phyloP scores from a whole-genome alignment of 2,888 invertebrate species.

The Hyposoter dolosus region DNA sequence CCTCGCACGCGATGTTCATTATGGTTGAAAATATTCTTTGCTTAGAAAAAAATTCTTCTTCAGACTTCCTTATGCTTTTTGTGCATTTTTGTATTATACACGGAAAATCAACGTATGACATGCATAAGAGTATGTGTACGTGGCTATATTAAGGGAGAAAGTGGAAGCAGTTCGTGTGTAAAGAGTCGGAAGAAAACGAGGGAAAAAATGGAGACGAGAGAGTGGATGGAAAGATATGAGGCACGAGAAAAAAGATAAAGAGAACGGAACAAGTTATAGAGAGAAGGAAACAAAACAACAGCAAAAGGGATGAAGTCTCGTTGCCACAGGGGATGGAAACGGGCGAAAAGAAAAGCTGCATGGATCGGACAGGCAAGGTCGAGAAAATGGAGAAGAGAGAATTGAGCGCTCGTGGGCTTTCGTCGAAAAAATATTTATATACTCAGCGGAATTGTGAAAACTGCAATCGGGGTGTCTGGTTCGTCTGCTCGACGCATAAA shows the following conservation, averaged over 20 bases:
- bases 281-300: constrained; percentile 24
- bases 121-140: background rate
- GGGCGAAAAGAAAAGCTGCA: constrained; percentile 39
- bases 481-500: constrained; percentile 4
- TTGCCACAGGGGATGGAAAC: constrained; percentile 28
- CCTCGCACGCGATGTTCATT: background rate
- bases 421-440: constrained; percentile 48
- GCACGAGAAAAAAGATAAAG: constrained; percentile 18
- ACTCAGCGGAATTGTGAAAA: constrained; percentile 44
- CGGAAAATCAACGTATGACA: background rate
- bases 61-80: background rate
- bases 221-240: background rate
- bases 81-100: background rate
- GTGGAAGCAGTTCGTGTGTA: background rate
- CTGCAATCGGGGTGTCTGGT: constrained; percentile 35
- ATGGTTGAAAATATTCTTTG: background rate
- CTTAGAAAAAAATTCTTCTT: background rate
- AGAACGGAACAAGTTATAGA: background rate
- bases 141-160: background rate
- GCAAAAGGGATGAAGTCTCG: constrained; percentile 4
- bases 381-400: constrained; percentile 30
- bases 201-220: background rate
- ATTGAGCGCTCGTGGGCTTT: constrained; percentile 36
- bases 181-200: background rate
- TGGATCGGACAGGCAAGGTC: constrained; percentile 34